A percentile compares a stretch with the other conserved stretches of the same genome.
phyloP scores from a whole-genome alignment of 2,888 invertebrate genomes.

The Strigamia transsilvanica region DNA sequence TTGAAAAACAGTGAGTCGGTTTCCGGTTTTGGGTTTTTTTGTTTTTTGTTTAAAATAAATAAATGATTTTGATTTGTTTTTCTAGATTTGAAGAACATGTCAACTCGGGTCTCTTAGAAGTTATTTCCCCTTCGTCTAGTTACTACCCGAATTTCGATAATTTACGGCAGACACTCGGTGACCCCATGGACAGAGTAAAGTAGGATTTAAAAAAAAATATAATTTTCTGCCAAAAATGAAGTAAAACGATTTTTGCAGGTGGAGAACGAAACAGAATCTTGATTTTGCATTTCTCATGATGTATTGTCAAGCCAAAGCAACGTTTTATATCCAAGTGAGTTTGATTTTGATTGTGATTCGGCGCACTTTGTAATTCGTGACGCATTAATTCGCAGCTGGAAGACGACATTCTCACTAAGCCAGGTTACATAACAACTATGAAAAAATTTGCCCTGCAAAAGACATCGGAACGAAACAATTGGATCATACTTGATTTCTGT shows the following conservation, averaged over 20 bases:
- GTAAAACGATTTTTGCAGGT: constrained; percentile 65
- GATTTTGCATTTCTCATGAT: constrained; percentile 95
- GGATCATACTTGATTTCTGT: constrained; percentile 94
- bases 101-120: constrained; percentile 83
- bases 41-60: no score
- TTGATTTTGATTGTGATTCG: no score
- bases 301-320: constrained; percentile 85
- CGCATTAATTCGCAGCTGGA: constrained; percentile 74
- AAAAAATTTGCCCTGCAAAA: constrained; percentile 82
- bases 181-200: constrained; percentile 76
- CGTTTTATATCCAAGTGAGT: constrained; percentile 77
- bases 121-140: constrained; percentile 82
- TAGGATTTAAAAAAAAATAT: constrained; percentile 58
- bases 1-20: constrained; percentile 75
- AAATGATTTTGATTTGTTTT: constrained; percentile 32
- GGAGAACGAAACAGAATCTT: constrained; percentile 95
- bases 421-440: constrained; percentile 82
- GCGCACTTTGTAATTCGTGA: background rate
- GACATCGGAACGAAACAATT: constrained; percentile 76
- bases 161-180: constrained; percentile 81
- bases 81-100: constrained; percentile 78
- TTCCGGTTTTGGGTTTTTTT: background rate
- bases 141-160: constrained; percentile 88
- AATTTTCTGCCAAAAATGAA: background rate
- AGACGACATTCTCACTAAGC: constrained; percentile 89